Evolutionary conservation across 1,140 invertebrate species (phyloP), one percentile per base, ranked within the genome.

Genomic region (Mactra quadrangularis): DNA sequence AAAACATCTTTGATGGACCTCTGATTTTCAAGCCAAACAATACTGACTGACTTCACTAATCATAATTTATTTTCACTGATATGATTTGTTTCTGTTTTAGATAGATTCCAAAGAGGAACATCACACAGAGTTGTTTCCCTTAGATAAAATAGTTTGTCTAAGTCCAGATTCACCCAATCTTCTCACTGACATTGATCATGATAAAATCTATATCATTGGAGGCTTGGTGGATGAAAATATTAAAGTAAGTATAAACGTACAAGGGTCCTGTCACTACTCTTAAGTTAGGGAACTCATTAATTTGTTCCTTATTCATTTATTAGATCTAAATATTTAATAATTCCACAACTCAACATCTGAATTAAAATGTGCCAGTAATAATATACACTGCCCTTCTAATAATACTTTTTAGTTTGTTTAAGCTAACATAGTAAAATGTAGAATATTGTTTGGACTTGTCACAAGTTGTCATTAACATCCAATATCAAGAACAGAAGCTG

Each of bases 201-300:
- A 85, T n/a, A 92, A 91, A 84, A 87, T 93, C 3, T 93, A 93
- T 86, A 87, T 93, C 3, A 91, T 93, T 70, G 92, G 92, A 25
- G 92, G 92, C 29, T 83, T 93, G 45, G 92, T 93, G 2, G 92
- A 93, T 85, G 92, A 92, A 78, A 92, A 89, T 45, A 87, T 91
- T 19, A 87, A 87, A 50, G 64, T 68, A 15, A 41, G 38, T 41
- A 41, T 7, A n/a, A n/a, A n/a, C n/a, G n/a, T n/a, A n/a, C n/a
- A n/a, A n/a, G n/a, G n/a, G n/a, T n/a, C n/a, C n/a, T n/a, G n/a
- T n/a, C n/a, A n/a, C n/a, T n/a, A n/a, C n/a, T n/a, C n/a, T n/a
- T n/a, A n/a, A n/a, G n/a, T n/a, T n/a, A 19, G 45, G 45, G 19
- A 19, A 11, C 45, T 47, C 19, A 19, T 47, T 47, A 19, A 11